Evolutionary conservation across 2,888 invertebrate species (phyloP).

Genomic region (Epirrhoe alternata): DNA sequence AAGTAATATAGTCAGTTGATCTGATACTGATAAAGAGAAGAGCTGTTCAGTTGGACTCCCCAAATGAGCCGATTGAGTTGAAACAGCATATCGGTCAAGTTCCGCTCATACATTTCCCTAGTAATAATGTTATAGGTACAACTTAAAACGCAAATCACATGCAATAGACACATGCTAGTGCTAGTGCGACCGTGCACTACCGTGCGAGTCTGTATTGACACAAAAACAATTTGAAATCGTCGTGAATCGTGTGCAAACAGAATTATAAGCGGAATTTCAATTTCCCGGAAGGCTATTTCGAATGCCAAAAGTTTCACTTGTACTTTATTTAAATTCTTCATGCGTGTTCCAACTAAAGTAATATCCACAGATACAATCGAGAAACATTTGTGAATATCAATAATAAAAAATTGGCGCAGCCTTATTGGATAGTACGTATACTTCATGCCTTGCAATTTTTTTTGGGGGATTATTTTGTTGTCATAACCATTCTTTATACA

Average conservation of each 20-base stretch:
- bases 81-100: too few relatives aligned
- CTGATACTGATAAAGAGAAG: too few relatives aligned
- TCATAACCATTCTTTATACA: too few relatives aligned
- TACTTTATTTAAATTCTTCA: slow-evolving; percentile 12
- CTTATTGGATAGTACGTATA: too few relatives aligned
- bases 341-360: not conserved
- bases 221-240: slow-evolving; percentile 37
- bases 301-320: slow-evolving; percentile 30
- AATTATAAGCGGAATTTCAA: slow-evolving; percentile 18
- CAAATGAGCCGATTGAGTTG: too few relatives aligned
- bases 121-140: not conserved
- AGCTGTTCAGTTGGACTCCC: too few relatives aligned
- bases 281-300: slow-evolving; percentile 34
- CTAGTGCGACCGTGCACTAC: slow-evolving; percentile 30
- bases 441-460: too few relatives aligned
- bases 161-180: not conserved
- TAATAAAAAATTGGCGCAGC: too few relatives aligned
- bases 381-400: too few relatives aligned
- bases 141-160: slow-evolving; percentile 5
- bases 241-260: slow-evolving; percentile 22
- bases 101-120: too few relatives aligned
- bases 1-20: too few relatives aligned
- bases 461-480: too few relatives aligned
- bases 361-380: not conserved
- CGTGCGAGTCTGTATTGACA: slow-evolving; percentile 37